Percentiles rank a stretch among this genome's conserved stretches.
Evolutionary conservation across 2,113 vertebrate genomes (phyloP).

Genomic region (Tilapia sparmanii): DNA sequence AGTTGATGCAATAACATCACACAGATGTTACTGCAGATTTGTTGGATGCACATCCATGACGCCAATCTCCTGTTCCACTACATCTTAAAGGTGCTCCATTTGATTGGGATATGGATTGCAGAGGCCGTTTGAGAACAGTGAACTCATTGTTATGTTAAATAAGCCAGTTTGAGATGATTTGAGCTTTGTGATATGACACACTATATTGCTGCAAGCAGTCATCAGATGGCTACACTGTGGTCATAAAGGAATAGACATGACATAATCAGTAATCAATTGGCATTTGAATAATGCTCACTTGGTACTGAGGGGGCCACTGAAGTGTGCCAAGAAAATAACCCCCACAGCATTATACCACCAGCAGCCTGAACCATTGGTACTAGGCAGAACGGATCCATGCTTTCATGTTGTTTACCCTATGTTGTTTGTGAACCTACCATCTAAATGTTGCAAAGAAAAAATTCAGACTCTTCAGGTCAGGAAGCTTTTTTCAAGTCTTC

Average conservation of each 20-base stretch:
- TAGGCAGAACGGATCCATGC: neutral
- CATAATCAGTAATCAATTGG: neutral
- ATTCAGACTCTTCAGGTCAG: neutral
- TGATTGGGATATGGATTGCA: neutral
- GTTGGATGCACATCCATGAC: neutral
- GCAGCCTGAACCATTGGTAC: neutral
- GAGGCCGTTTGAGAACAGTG: rapidly evolving
- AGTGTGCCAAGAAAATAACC: neutral
- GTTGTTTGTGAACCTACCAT: neutral
- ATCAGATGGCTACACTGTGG: neutral
- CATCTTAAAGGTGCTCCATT: neutral
- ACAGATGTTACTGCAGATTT: neutral
- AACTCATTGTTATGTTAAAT: neutral
- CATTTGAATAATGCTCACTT: neutral
- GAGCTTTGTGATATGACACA: neutral
- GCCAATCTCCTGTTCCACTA: rapidly evolving
- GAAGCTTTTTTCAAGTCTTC: neutral
- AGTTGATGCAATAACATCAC: neutral
- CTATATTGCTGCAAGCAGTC: neutral
- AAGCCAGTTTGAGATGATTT: neutral
- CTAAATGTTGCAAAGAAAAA: neutral
- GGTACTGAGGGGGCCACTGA: neutral
- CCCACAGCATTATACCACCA: neutral
- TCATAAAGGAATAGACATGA: neutral
- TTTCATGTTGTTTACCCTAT: neutral